Base-by-base conservation (phyloP, 92 coral and sea anemone genomes). In the Heliopora coerulea region DNA sequence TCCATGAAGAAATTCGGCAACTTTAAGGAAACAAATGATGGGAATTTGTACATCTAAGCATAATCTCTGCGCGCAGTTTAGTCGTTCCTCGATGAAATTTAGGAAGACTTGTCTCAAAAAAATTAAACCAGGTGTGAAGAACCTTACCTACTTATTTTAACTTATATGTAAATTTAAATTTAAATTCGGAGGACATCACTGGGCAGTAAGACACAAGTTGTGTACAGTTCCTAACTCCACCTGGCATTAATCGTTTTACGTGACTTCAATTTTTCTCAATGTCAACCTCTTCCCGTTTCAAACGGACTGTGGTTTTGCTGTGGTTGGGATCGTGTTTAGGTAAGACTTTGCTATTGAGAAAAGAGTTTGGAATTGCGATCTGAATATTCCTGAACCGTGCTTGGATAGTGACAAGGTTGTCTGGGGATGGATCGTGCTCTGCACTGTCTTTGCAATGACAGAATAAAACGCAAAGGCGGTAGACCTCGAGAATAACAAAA, bases 401-500 rank as follows among this genome's bases (percentile, higher is more conserved):
- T 27, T 81, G 85, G 41, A 90, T 89, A 59, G 84, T 91, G 54
- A 95, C 80, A 60, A 52, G 75, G 63, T 89, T 95, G 50, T 95
- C 99, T 1, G 99, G 99, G 14, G 99, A 90, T 56, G 91, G 91
- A 30, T 95, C 99, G 74, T 95, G 89, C 54, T 95, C 99, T 26
- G 72, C 81, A 83, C 91, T 96, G 50, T 95, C 99, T 52, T 90
- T 82, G 34, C 99, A 95, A 44, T 88, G 83, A 73, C 99, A 95
- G 37, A 90, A 87, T 58, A 85, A 83, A 31, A 95, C 92, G 30
- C 95, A 90, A 17, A 95, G 86, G 32, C 91, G 87, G 78, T 95
- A 95, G 23, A 95, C 87, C 68, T 95, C 96, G 32, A 95, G 56
- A 11, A 86, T 84, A 27, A 95, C 78, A 17, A 95, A 87, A 62